Evolutionary conservation across 2,888 invertebrate genomes (phyloP), one percentile per base, ranked within the genome.

Genomic region (Brachyopa scutellaris): DNA sequence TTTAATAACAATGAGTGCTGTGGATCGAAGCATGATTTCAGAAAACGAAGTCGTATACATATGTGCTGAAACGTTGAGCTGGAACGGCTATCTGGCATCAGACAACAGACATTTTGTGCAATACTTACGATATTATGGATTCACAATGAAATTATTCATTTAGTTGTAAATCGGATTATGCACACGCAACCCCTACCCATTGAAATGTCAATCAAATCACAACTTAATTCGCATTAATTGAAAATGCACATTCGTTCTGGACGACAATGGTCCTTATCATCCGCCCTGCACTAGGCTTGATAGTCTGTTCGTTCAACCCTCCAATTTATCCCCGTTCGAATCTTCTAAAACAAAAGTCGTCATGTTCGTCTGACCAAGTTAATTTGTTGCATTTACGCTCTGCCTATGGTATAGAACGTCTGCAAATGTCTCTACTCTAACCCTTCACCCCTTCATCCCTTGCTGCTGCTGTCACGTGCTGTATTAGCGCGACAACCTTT

Each of bases 161-260:
- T 49, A 66, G 23, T 29, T 66, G 15, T 66, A 57, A 64, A 74
- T 66, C 74, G 49, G 59, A 49, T 74, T 74, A 66, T 59, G 8
- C 74, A 49, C 72, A 62, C 53, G 53, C 40, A 62, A 45, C 53
- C 62, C 47, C 47, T 33, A 40, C 57, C 13, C 21, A 36, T 13
- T 31, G 8, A 38, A 49, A 49, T 55, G 74, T 57, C 74, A 74
- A 66, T 74, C 74, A 74, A 66, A 57, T 64, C 57, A 59, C 31
- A 13, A 59, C 74, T 66, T 74, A 74, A 74, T 74, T 74, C 57
- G 66, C 62, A 73, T 73, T 64, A 73, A 64, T 73, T 73, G 73
- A 73, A 59, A 59, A 57, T 74, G 59, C 38, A 49, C 57, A 62
- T 26, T 66, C 59, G 47, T 23, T 74, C 38, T 21, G 51, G 31